Base-by-base conservation (phyloP, 2,113 vertebrate species). In the Syrrhaptes paradoxus region DNA sequence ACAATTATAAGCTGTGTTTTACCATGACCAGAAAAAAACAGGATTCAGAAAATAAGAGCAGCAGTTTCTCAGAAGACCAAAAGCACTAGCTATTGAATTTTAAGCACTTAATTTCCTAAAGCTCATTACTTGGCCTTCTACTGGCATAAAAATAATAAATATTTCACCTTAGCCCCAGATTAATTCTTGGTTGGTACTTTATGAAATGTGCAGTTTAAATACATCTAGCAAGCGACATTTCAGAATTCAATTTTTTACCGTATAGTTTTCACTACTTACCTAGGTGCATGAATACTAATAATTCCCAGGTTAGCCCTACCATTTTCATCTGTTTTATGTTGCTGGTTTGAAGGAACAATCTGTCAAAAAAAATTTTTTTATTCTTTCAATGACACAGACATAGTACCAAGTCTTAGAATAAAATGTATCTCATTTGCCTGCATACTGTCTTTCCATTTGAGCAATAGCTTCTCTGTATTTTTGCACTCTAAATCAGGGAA, bases 291-390 rank as follows among this genome's bases (percentile, higher is more conserved):
- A 95, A 99, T 95, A 70, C 70, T 80, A 36, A 97, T 91, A 46
- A 99, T 80, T 82, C 95, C 97, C 96, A 99, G 98, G 85, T 97
- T 97, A 87, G 98, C 98, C 90, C 96, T 98, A 68, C 99, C 99
- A 65, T 98, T 96, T 70, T 96, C 78, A 76, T 99, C 97, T 77
- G 98, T 98, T 97, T 98, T 98, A 92, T 96, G 93, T 11, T 95
- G 98, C 51, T 94, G 98, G 90, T 89, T 97, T 94, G 97, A 95
- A 96, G 97, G 93, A 83, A 76, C 43, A 70, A 98, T 96, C 98
- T 98, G 95, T 51, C 34, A 78, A 82, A 77, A 96, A 86, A 89
- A 79, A 91, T 6, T 28, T 68, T 43, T 79, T 81, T 63, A 67
- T 32, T 80, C 45, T 71, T 93, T 68, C 83, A 89, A 8, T 74